phyloP scores from a whole-genome alignment of 2,888 invertebrate genomes.

The Perithous albicinctus region DNA sequence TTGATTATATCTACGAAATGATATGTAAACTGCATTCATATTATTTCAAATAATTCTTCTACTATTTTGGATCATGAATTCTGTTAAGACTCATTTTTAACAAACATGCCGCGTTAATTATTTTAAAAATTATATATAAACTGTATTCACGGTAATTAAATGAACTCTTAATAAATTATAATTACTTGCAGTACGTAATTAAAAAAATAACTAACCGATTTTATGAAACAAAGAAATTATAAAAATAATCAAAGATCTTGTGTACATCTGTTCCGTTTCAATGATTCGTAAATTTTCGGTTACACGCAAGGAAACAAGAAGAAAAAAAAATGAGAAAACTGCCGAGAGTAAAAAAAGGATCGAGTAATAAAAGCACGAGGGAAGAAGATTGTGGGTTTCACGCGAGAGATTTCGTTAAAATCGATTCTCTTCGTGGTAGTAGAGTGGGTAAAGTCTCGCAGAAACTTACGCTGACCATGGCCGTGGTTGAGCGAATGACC shows the following conservation, averaged over 20 bases:
- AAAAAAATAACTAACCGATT: not conserved
- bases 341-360: not conserved
- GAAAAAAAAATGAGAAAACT: conserved; percentile 27
- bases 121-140: not conserved
- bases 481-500: conserved; percentile 29
- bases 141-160: not conserved
- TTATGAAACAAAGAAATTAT: not conserved
- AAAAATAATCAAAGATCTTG: not conserved
- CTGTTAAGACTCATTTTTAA: too few relatives aligned
- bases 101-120: too few relatives aligned
- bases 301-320: not conserved
- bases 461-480: conserved; percentile 31
- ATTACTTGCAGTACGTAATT: not conserved
- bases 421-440: conserved; percentile 32
- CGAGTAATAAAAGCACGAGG: conserved; percentile 8
- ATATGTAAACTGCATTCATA: too few relatives aligned
- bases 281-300: not conserved
- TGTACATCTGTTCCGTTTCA: not conserved
- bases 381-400: conserved; percentile 52
- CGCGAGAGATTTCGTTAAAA: conserved; percentile 42
- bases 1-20: too few relatives aligned
- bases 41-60: too few relatives aligned
- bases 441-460: conserved; percentile 26
- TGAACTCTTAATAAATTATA: not conserved
- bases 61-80: too few relatives aligned